Evolutionary conservation across 2,797 vertebrate genomes (phyloP), one percentile per base, ranked within the genome.

Genomic region (Malurus splendens): DNA sequence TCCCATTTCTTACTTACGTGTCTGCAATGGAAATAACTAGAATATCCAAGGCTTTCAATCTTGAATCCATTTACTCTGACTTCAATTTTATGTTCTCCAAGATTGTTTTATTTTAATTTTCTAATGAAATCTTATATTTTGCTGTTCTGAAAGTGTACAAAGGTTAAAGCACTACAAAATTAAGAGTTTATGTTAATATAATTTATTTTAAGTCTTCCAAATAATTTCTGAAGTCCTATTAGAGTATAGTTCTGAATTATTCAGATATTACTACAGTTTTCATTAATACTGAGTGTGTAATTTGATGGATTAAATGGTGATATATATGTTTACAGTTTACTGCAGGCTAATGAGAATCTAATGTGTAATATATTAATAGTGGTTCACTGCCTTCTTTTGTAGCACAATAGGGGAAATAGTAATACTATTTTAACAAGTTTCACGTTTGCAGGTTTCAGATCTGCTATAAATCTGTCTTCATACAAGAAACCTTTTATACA

Each of bases 271-370:
- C 33, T 84, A 70, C 50, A 14, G 38, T 51, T 82, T 51, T 84
- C 47, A 85, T 90, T 88, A 82, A 83, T 60, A 45, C 4, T 41
- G 36, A 89, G 19, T 73, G 41, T 14, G 56, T 61, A 80, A 64
- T 30, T 71, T 76, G 32, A 47, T 78, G 25, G 24, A 75, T 86
- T 77, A 51, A 87, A 87, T 68, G 57, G 33, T 78, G 41, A 62
- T 68, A 27, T 75, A 68, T 72, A 54, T 72, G 22, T 88, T 92
- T 92, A 87, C 62, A 68, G 18, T 48, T 90, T 77, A 66, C 36
- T 68, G 39, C 24, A 84, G 25, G 65, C n/a, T 86, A 87, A 87
- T 62, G n/a, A 81, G 36, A 82, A 66, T 39, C 33, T 84, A 42
- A 84, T 66, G 22, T 75, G 7, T 33, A 65, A 15, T 22, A 24